Conservation (phyloP, 2,888 invertebrate species). For the Suillia variegata region DNA sequence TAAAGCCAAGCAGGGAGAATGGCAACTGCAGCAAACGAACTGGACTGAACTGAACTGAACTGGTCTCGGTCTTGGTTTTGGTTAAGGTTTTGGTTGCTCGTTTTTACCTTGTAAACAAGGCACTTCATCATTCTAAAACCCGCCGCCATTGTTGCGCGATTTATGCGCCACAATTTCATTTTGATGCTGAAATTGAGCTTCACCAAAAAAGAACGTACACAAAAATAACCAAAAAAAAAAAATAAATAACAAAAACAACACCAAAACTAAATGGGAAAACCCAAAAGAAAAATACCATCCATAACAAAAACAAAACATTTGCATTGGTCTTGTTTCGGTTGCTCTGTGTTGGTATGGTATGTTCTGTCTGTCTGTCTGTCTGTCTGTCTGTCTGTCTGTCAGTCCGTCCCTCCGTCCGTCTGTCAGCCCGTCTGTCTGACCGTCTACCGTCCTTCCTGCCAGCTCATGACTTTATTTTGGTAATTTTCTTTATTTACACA, state of each 20-base stretch:
- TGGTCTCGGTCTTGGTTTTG: no score
- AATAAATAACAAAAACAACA: constrained; percentile 19
- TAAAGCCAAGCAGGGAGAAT: constrained; percentile 12
- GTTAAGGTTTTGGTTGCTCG: no score
- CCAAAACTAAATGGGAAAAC: not conserved
- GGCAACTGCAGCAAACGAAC: not conserved
- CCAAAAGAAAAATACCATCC: not conserved
- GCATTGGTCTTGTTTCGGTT: not conserved
- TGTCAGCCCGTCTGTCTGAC: not conserved
- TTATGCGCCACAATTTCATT: constrained; percentile 41
- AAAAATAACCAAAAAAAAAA: constrained; percentile 4
- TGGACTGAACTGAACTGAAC: no score
- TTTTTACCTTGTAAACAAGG: constrained; percentile 35
- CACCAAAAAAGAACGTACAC: not conserved
- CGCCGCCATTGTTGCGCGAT: constrained; percentile 25
- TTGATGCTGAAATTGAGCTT: constrained; percentile 23
- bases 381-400: no score
- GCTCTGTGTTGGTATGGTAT: not conserved
- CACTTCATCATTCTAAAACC: constrained; percentile 35
- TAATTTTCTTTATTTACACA: constrained; percentile 13
- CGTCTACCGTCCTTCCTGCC: not conserved
- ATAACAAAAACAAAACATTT: no score
- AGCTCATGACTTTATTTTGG: constrained; percentile 14
- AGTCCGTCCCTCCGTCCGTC: no score
- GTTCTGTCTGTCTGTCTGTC: not conserved